Percentiles rank a stretch among this genome's conserved stretches.
phyloP scores from a whole-genome alignment of 92 coral and sea anemone species.

The Parazoanthus atlanticus region DNA sequence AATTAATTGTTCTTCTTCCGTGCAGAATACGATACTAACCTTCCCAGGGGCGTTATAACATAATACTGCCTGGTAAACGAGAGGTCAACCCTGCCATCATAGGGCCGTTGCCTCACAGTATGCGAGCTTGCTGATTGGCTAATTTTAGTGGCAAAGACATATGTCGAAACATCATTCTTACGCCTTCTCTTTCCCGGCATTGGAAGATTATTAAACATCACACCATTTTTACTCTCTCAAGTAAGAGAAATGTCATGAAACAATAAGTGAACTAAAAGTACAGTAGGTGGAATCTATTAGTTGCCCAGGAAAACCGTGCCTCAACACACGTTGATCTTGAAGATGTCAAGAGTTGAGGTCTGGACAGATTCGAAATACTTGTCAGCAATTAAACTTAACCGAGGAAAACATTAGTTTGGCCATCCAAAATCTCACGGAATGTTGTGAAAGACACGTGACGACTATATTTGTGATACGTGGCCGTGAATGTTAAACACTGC shows the following conservation, averaged over 20 bases:
- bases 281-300: neutral
- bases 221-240: neutral
- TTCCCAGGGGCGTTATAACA: slow-evolving; percentile 45
- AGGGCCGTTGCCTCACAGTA: slow-evolving; percentile 18
- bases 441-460: slow-evolving; percentile 36
- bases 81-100: slow-evolving; percentile 33
- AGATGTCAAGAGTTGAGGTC: neutral
- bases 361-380: slow-evolving; percentile 32
- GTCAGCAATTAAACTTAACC: slow-evolving; percentile 46
- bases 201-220: neutral
- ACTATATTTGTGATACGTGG: neutral
- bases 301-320: slow-evolving; percentile 10
- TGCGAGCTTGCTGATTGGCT: slow-evolving; percentile 40
- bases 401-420: slow-evolving; percentile 34
- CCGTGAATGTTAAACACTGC: neutral
- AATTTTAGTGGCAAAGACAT: slow-evolving; percentile 11
- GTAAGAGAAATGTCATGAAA: neutral
- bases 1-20: slow-evolving; percentile 25
- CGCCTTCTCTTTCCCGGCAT: slow-evolving; percentile 15
- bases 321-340: slow-evolving; percentile 6
- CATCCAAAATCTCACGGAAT: slow-evolving; percentile 42
- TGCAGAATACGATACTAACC: slow-evolving; percentile 35
- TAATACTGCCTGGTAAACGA: slow-evolving; percentile 42
- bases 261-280: neutral
- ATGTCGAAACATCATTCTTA: slow-evolving; percentile 20